These are phyloP conservation scores for Nixonia krombeini DNA, from an alignment of 1,140 invertebrate genomes.

Conservation along the genomic window DNA sequence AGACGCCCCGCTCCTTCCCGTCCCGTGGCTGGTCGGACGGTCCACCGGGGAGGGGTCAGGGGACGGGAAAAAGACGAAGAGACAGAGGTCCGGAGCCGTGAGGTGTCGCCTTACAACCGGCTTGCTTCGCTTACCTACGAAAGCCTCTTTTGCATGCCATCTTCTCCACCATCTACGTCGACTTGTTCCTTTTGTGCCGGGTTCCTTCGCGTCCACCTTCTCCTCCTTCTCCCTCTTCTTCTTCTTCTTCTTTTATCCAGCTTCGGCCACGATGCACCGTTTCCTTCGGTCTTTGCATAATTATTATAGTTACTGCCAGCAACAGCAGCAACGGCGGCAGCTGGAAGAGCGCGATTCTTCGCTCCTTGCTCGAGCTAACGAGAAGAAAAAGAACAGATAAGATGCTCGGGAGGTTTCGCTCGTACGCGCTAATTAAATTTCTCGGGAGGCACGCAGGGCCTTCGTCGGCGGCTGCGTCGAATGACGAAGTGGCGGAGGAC, in stretches of 20 bases:
- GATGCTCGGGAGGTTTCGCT: conserved; percentile 23
- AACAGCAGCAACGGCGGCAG: conserved; percentile 44
- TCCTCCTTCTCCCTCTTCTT: conserved; percentile 41
- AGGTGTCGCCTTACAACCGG: conserved; percentile 73
- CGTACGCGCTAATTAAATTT: conserved; percentile 63
- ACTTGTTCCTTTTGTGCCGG: conserved; percentile 59
- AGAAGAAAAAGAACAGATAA: conserved; percentile 15
- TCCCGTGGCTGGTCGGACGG: too few species aligned
- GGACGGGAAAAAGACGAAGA: conserved; percentile 44
- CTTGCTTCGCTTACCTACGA: conserved; percentile 68
- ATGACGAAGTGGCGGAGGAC: conserved; percentile 2
- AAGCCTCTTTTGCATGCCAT: conserved; percentile 72
- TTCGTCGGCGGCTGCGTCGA: conserved; percentile 9
- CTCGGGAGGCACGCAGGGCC: conserved; percentile 28
- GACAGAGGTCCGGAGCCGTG: conserved; percentile 58
- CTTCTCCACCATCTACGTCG: conserved; percentile 67
- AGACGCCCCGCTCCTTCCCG: conserved; percentile 30
- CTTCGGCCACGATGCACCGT: conserved; percentile 57
- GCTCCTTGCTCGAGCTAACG: conserved; percentile 25
- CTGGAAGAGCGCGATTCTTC: conserved; percentile 28
- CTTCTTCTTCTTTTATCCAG: conserved; percentile 39
- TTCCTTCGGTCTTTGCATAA: conserved; percentile 66
- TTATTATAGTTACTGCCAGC: conserved; percentile 66
- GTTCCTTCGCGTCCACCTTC: conserved; percentile 48
- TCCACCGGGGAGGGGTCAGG: conserved; percentile 27